Evolutionary conservation across 2,113 vertebrate species (phyloP).

Genomic region (Cyphomyrus plagiostoma): DNA sequence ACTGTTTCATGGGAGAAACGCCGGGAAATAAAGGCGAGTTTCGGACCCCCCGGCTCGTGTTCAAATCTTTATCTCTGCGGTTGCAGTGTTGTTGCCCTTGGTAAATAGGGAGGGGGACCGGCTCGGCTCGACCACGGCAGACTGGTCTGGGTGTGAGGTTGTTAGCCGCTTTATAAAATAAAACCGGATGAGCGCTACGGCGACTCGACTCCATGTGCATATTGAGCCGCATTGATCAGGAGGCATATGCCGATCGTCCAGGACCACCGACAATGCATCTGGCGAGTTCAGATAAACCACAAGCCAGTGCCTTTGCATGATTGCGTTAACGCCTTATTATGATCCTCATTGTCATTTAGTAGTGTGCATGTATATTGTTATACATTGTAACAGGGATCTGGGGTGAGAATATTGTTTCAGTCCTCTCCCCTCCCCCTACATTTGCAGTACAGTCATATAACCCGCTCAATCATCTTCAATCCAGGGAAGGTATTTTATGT

Average conservation of each 20-base stretch:
- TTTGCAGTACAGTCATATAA: slow-evolving; percentile 55
- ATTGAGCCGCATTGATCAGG: background rate
- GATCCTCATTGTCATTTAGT: background rate
- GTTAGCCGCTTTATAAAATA: background rate
- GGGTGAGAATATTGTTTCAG: background rate
- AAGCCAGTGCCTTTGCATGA: background rate
- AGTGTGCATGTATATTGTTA: background rate
- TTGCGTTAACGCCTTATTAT: background rate
- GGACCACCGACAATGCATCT: background rate
- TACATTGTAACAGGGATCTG: background rate
- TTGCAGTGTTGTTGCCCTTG: background rate
- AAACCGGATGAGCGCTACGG: background rate
- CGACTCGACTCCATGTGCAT: background rate
- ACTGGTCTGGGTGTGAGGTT: background rate
- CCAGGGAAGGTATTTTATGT: background rate
- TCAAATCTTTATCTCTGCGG: background rate
- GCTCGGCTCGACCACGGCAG: background rate
- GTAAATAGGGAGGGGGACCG: background rate
- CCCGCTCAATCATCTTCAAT: slow-evolving; percentile 24
- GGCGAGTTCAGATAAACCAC: background rate
- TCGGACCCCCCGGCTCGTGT: slow-evolving; percentile 49
- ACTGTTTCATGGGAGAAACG: slow-evolving; percentile 54
- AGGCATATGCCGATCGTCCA: background rate
- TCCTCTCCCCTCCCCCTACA: slow-evolving; percentile 55
- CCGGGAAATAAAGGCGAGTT: slow-evolving; percentile 46